Percentiles rank a stretch among this genome's conserved stretches.
Conservation (phyloP, 2,888 invertebrate species). For the Acanthosepion pharaonis region DNA sequence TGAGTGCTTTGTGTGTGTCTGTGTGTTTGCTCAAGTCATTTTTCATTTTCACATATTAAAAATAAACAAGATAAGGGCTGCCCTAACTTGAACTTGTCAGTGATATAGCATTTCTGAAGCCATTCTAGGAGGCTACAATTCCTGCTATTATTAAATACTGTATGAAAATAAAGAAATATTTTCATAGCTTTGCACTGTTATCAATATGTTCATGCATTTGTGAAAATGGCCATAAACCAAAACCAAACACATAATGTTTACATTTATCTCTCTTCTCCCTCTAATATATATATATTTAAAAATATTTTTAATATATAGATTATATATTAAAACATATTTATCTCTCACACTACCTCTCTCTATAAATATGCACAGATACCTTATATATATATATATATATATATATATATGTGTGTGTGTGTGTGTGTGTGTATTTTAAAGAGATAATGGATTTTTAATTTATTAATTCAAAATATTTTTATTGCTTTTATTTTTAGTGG, state of each 20-base stretch:
- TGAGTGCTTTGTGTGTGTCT: not conserved
- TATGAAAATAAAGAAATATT: not conserved
- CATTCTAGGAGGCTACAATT: not conserved
- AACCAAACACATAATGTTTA: not conserved
- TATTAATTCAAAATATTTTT: no score
- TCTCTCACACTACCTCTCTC: not conserved
- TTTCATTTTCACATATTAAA: not conserved
- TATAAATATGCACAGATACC: not conserved
- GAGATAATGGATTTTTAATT: no score
- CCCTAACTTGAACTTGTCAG: not conserved
- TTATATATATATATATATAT: no score
- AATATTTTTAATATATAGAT: not conserved
- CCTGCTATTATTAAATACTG: not conserved
- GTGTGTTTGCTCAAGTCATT: not conserved
- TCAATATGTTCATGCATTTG: not conserved
- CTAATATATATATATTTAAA: not conserved
- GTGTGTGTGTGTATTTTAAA: no score
- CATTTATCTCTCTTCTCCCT: no score
- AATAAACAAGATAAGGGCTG: not conserved
- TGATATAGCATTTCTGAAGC: not conserved
- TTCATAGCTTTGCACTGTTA: not conserved
- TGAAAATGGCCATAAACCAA: not conserved
- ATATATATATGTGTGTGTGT: no score
- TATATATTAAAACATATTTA: not conserved
- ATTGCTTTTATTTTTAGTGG: no score